Conservation (phyloP, 2,888 invertebrate genomes). For the Drosophila meridiana region DNA sequence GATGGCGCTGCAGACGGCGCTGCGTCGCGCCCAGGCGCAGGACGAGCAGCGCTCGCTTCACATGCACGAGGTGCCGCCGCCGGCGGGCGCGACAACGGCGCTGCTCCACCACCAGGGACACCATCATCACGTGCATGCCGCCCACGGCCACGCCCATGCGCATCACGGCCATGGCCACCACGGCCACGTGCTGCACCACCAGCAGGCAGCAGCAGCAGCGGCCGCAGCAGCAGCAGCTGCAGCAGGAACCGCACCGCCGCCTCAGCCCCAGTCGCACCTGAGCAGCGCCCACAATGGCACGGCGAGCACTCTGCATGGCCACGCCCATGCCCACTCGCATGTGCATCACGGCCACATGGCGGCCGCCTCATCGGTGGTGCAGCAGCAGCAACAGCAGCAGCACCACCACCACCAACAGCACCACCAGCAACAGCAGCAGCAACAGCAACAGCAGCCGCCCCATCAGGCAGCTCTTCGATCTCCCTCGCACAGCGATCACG, state of each 20-base stretch:
- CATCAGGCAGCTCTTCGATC: conserved; percentile 68
- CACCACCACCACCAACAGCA: conserved; percentile 42
- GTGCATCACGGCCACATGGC: conserved; percentile 71
- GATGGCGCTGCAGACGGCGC: conserved; percentile 95
- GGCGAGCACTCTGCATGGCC: conserved; percentile 45
- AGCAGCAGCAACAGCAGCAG: conserved; percentile 54
- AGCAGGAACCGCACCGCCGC: conserved; percentile 29
- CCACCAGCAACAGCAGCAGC: conserved; percentile 45
- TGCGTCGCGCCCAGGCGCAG: conserved; percentile 93
- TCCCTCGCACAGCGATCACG: conserved; percentile 74
- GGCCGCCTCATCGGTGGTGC: conserved; percentile 69
- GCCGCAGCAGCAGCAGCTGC: conserved; percentile 41
- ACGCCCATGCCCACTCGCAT: conserved; percentile 53
- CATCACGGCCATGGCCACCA: conserved; percentile 39
- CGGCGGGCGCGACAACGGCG: conserved; percentile 78
- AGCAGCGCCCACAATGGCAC: conserved; percentile 38
- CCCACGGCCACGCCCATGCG: conserved; percentile 47
- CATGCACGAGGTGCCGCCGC: conserved; percentile 86
- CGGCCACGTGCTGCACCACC: conserved; percentile 62
- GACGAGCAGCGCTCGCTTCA: conserved; percentile 89
- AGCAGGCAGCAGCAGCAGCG: conserved; percentile 53
- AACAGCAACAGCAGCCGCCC: conserved; percentile 47
- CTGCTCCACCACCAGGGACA: conserved; percentile 82
- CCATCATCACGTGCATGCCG: conserved; percentile 74
- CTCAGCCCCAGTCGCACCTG: conserved; percentile 49